Conservation (phyloP, 2,113 vertebrate genomes). For the Pipra filicauda region DNA sequence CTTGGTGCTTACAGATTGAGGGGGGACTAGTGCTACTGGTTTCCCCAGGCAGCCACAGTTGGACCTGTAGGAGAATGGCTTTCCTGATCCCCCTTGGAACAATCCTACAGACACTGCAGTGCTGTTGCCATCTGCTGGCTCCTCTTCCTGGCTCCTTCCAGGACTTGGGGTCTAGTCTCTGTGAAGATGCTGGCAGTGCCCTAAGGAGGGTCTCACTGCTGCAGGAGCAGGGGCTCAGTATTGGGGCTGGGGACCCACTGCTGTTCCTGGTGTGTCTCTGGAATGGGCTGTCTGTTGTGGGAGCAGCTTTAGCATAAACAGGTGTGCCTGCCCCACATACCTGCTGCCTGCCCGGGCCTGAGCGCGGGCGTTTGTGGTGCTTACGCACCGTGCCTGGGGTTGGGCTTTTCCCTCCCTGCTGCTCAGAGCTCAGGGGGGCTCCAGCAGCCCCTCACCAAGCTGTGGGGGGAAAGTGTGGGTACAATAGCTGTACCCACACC, state of each 20-base stretch:
- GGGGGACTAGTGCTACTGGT: background rate
- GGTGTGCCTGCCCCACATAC: background rate
- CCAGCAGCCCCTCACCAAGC: background rate
- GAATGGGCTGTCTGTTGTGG: background rate
- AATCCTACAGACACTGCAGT: rapidly evolving
- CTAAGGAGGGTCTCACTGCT: background rate
- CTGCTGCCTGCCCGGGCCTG: constrained; percentile 21
- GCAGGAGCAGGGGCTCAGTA: background rate
- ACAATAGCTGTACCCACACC: background rate
- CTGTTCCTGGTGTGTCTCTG: background rate
- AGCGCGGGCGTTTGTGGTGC: background rate
- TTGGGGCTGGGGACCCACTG: background rate
- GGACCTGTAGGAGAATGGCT: background rate
- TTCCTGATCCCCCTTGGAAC: background rate
- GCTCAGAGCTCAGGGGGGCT: background rate
- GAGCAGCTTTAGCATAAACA: background rate
- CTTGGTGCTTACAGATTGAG: background rate
- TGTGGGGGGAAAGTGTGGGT: background rate
- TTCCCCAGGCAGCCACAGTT: background rate
- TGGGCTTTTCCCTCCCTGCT: background rate
- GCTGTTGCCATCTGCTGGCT: constrained; percentile 59
- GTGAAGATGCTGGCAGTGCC: background rate
- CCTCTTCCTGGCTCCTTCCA: background rate
- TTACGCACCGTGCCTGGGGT: rapidly evolving
- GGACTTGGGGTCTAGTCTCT: background rate